A percentile compares a stretch with the other conserved stretches of the same genome.
Evolutionary conservation across 92 coral and sea anemone genomes (phyloP).

Genomic region (Porites lobata): DNA sequence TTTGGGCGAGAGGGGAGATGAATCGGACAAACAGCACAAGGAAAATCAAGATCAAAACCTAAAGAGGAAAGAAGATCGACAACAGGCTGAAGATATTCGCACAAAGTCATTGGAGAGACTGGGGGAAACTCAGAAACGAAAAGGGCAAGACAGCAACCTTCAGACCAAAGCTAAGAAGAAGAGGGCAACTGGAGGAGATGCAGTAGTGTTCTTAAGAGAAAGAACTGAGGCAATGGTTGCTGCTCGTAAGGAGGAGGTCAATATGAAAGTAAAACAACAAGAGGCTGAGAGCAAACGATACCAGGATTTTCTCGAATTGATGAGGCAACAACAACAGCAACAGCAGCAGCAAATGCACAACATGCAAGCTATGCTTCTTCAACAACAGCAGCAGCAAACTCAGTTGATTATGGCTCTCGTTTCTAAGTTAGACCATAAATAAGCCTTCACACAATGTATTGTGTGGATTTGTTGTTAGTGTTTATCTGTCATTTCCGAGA

Average conservation of each 20-base stretch:
- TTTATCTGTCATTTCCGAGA: too few species aligned
- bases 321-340: slow-evolving; percentile 24
- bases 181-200: slow-evolving; percentile 37
- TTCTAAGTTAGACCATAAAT: slow-evolving; percentile 36
- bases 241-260: slow-evolving; percentile 28
- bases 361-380: too few species aligned
- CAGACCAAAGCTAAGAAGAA: not conserved
- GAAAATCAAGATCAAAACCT: slow-evolving; percentile 8
- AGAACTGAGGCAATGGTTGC: slow-evolving; percentile 42
- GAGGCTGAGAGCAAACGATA: not conserved
- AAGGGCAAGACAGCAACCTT: not conserved
- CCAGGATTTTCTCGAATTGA: not conserved
- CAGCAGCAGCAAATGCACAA: not conserved
- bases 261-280: slow-evolving; percentile 10
- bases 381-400: slow-evolving; percentile 14
- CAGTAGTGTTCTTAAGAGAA: slow-evolving; percentile 34
- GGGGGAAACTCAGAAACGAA: slow-evolving; percentile 32
- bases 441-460: not conserved
- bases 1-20: slow-evolving; percentile 58
- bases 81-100: slow-evolving; percentile 34
- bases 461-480: too few species aligned
- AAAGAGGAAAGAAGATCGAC: slow-evolving; percentile 29
- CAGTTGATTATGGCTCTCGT: slow-evolving; percentile 39
- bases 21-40: slow-evolving; percentile 25
- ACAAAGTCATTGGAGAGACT: slow-evolving; percentile 37